phyloP scores from a whole-genome alignment of 2,113 vertebrate species.

The Psophia crepitans region DNA sequence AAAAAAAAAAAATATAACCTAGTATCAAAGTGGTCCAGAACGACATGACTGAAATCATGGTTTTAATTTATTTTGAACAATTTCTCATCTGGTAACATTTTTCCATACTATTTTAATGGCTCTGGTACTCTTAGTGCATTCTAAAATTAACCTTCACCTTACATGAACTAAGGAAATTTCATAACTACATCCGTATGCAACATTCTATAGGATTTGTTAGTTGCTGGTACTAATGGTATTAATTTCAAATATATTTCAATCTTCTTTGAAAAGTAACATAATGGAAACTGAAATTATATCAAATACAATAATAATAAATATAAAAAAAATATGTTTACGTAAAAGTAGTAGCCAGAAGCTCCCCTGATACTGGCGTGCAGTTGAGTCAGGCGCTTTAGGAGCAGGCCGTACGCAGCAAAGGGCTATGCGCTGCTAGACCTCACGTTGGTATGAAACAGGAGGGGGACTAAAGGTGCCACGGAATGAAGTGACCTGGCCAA shows the following conservation, averaged over 20 bases:
- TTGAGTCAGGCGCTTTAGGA: not conserved
- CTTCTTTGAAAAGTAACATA: slow-evolving; percentile 5
- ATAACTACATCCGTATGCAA: slow-evolving; percentile 61
- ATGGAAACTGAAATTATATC: not conserved
- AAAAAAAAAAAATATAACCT: not conserved
- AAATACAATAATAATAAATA: slow-evolving; percentile 1
- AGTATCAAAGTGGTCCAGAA: not conserved
- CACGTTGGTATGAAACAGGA: not conserved
- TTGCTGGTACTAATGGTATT: not conserved
- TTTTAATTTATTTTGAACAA: slow-evolving; percentile 70
- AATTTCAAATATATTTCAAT: slow-evolving; percentile 17
- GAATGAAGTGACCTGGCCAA: not conserved
- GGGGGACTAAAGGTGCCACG: not conserved
- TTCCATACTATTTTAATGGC: slow-evolving; percentile 67
- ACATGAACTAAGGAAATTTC: slow-evolving; percentile 71
- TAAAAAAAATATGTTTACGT: not conserved
- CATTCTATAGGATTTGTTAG: not conserved
- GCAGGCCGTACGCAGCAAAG: not conserved
- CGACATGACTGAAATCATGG: slow-evolving; percentile 20
- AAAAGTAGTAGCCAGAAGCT: not conserved
- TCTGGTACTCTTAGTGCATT: slow-evolving; percentile 63
- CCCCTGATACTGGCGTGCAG: not conserved
- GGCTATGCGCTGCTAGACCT: not conserved
- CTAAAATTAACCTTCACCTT: slow-evolving; percentile 75
- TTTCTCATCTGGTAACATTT: slow-evolving; percentile 75